Evolutionary conservation across 2,888 invertebrate genomes (phyloP).

Genomic region (Mythimna pallens): DNA sequence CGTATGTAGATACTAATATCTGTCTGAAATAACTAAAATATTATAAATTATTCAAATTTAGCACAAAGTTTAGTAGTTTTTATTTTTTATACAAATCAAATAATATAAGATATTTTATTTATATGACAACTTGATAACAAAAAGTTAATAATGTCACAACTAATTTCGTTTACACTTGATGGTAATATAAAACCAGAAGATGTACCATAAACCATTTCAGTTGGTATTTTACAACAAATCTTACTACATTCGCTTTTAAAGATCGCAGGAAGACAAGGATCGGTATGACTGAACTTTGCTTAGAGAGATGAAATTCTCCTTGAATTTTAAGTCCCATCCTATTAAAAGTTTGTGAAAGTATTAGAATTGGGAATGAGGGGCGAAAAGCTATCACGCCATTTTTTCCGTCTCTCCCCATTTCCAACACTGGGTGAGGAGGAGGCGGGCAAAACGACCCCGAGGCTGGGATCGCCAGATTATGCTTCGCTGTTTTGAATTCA

Average conservation of each 20-base stretch:
- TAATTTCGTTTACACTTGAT: background rate
- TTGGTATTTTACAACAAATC: constrained; percentile 36
- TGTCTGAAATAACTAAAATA: constrained; percentile 37
- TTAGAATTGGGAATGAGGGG: constrained; percentile 90
- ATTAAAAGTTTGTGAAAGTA: constrained; percentile 90
- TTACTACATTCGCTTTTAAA: constrained; percentile 41
- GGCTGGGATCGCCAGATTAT: constrained; percentile 79
- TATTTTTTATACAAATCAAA: background rate
- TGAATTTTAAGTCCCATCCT: constrained; percentile 89
- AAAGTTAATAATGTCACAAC: no score
- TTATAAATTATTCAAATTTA: constrained; percentile 41
- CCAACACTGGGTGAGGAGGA: constrained; percentile 65
- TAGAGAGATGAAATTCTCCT: constrained; percentile 82
- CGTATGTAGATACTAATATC: constrained; percentile 17
- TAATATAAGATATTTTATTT: background rate
- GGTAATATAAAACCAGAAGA: background rate
- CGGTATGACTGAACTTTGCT: constrained; percentile 78
- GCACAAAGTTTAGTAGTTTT: background rate
- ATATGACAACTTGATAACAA: background rate
- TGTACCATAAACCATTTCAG: background rate
- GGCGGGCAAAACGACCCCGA: constrained; percentile 68
- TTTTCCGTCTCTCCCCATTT: constrained; percentile 79
- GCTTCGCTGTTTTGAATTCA: constrained; percentile 81
- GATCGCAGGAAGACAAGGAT: constrained; percentile 50
- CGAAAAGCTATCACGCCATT: constrained; percentile 87